Conservation (phyloP, 2,888 invertebrate species). For the Erebia epiphron region DNA sequence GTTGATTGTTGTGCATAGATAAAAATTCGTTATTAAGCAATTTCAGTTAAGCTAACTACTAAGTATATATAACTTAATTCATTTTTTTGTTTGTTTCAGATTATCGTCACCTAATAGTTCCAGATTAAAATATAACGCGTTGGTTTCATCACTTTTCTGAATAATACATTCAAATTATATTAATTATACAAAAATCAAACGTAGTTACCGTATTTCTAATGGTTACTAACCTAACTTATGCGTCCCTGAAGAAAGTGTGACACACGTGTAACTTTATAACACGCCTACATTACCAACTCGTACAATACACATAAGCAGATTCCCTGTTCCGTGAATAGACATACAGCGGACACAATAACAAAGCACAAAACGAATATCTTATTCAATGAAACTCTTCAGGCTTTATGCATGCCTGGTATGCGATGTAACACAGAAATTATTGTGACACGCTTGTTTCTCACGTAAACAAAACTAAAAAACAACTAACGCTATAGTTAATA, state of each 20-base stretch:
- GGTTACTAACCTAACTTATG: background rate
- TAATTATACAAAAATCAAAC: background rate
- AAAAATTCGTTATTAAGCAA: no score
- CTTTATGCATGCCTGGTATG: constrained; percentile 62
- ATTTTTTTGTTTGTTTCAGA: constrained; percentile 17
- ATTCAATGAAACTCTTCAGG: constrained; percentile 6
- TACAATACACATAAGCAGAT: background rate
- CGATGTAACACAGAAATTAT: constrained; percentile 63
- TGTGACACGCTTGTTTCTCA: background rate
- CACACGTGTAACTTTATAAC: background rate
- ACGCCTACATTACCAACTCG: background rate
- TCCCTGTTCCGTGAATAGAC: no score
- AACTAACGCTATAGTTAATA: no score
- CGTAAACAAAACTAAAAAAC: no score
- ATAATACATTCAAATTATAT: background rate
- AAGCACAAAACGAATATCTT: background rate
- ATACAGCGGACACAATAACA: background rate
- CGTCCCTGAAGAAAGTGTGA: constrained; percentile 1
- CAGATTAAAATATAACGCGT: background rate
- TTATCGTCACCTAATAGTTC: background rate
- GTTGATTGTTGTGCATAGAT: no score
- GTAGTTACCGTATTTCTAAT: background rate
- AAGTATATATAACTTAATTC: background rate
- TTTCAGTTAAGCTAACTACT: background rate
- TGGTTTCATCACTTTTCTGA: background rate